phyloP scores from a whole-genome alignment of 2,888 invertebrate species.

The Phlogophora meticulosa region DNA sequence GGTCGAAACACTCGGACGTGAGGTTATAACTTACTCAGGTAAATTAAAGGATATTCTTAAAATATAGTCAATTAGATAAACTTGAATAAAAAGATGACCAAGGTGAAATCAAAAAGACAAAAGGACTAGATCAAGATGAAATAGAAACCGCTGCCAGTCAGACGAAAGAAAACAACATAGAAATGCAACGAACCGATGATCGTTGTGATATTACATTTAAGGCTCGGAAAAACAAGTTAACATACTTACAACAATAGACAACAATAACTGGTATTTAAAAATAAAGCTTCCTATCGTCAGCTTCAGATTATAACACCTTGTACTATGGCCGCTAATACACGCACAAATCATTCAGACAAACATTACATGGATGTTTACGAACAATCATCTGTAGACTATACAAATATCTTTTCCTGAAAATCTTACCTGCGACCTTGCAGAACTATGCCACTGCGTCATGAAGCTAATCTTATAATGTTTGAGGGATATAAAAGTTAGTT shows the following conservation, averaged over 20 bases:
- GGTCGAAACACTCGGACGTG: conserved; percentile 64
- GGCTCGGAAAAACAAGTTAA: not conserved
- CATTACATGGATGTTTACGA: conserved; percentile 48
- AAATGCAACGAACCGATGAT: not conserved
- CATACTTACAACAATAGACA: not conserved
- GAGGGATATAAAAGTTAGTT: not conserved
- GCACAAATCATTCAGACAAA: conserved; percentile 45
- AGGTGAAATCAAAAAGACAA: not conserved
- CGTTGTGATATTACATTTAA: conserved; percentile 5
- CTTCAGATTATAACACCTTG: conserved; percentile 20
- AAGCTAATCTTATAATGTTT: conserved; percentile 4
- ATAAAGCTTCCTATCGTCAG: conserved; percentile 12
- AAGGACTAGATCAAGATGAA: not conserved
- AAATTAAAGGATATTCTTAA: conserved; percentile 35
- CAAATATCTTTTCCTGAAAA: conserved; percentile 47
- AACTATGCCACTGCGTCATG: conserved; percentile 29
- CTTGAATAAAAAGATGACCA: not conserved
- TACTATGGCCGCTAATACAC: conserved; percentile 13
- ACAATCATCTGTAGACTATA: conserved; percentile 49
- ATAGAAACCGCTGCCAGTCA: not conserved
- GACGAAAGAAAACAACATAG: not conserved
- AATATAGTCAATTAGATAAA: not conserved
- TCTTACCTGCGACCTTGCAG: conserved; percentile 47
- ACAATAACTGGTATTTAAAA: not conserved
- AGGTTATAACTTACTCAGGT: conserved; percentile 47